Evolutionary conservation across 2,888 invertebrate genomes (phyloP).

Genomic region (Alviniconcha strummeri): DNA sequence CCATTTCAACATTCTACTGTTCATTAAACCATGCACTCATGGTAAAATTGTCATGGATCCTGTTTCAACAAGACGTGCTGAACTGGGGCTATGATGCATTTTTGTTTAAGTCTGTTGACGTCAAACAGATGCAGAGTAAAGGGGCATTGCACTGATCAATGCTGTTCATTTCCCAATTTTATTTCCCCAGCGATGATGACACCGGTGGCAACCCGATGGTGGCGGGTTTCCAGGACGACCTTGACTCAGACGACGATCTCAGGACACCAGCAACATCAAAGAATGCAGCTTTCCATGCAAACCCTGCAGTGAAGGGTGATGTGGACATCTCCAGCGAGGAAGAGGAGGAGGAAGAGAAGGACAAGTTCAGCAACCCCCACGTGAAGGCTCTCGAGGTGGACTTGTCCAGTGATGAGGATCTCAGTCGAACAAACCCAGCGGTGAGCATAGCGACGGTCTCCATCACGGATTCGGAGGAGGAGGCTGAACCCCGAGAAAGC

Average conservation of each 20-base stretch:
- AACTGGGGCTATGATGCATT: too few species aligned
- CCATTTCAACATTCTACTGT: too few species aligned
- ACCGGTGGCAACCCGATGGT: conserved; percentile 75
- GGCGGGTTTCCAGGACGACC: conserved; percentile 88
- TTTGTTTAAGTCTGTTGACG: too few species aligned
- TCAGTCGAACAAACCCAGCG: neutral
- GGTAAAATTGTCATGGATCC: too few species aligned
- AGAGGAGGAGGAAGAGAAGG: conserved; percentile 38
- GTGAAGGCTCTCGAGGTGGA: conserved; percentile 50
- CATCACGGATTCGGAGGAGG: conserved; percentile 28
- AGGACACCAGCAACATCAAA: conserved; percentile 29
- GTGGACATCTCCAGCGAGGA: conserved; percentile 60
- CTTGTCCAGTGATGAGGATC: conserved; percentile 51
- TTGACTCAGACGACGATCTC: conserved; percentile 81
- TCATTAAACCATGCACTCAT: too few species aligned
- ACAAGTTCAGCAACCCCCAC: conserved; percentile 29
- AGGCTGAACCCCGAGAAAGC: neutral
- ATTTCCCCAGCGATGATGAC: conserved; percentile 53
- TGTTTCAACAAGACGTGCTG: too few species aligned
- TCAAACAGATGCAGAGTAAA: too few species aligned
- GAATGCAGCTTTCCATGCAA: conserved; percentile 14
- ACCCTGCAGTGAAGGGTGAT: conserved; percentile 38
- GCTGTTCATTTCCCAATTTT: too few species aligned
- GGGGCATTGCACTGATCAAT: too few species aligned
- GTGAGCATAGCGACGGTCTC: neutral